Conservation (phyloP, 53 echinoderm and acorn worm genomes). For the Henricia sp. region DNA sequence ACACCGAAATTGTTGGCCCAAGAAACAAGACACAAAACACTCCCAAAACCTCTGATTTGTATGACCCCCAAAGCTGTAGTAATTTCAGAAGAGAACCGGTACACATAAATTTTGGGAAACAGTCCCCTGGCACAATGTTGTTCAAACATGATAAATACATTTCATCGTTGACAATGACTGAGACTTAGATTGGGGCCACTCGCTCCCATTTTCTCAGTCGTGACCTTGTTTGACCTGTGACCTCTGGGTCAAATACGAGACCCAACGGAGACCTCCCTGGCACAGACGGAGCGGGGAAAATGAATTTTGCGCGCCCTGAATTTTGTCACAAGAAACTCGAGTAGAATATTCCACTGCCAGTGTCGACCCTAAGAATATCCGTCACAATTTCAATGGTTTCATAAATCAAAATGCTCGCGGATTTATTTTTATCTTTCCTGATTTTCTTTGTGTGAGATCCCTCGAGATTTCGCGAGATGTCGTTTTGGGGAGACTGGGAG, state of each 20-base stretch:
- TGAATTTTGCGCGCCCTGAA: slow-evolving; percentile 30
- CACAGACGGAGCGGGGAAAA: not conserved
- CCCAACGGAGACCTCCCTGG: slow-evolving; percentile 16
- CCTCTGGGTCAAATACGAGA: slow-evolving; percentile 11
- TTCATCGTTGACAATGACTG: slow-evolving; percentile 19
- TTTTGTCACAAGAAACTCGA: slow-evolving; percentile 42
- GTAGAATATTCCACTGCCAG: slow-evolving; percentile 8
- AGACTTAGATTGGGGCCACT: not conserved
- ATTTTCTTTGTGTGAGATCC: slow-evolving; percentile 11
- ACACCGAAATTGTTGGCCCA: not conserved
- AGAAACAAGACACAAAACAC: slow-evolving; percentile 29
- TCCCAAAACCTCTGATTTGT: not conserved
- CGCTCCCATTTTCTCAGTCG: slow-evolving; percentile 3
- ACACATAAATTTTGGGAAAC: not conserved
- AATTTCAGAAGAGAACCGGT: not conserved
- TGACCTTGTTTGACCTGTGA: slow-evolving; percentile 44
- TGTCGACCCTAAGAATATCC: slow-evolving; percentile 23
- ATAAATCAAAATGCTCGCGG: slow-evolving; percentile 18
- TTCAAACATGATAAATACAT: not conserved
- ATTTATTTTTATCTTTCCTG: not conserved
- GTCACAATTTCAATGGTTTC: slow-evolving; percentile 38
- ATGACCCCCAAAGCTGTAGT: not conserved
- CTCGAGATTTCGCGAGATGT: slow-evolving; percentile 47
- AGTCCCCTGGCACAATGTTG: slow-evolving; percentile 8
- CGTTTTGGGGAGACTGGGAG: slow-evolving; percentile 1